Base-by-base conservation (phyloP, 2,888 invertebrate genomes). In the Xanthia icteritia region DNA sequence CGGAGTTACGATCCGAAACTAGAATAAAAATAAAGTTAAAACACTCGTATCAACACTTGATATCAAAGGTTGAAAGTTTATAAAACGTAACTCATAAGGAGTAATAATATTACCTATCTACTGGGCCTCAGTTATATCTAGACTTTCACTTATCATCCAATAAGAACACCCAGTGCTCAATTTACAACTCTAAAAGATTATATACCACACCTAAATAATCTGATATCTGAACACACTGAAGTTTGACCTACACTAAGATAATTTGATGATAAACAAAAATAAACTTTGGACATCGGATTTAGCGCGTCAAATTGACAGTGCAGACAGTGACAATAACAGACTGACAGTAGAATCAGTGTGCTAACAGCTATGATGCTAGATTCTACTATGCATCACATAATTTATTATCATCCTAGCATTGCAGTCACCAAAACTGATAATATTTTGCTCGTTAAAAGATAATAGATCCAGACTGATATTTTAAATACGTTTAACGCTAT, bases 1-100 rank as follows among this genome's bases (percentile, higher is more conserved):
- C 75, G 70, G 76, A 86, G 78, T 80, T 73, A 17, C 73, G 85
- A 54, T 90, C 89, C 70, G 74, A 88, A 86, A 88, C 88, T 83
- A 66, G 45, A 74, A 66, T 54, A 48, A 36, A 54, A 60, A n/a
- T n/a, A 61, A 68, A 69, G 15, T 58, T 64, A 56, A 9, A 17
- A 39, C 31, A 66, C 31, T 51, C 13, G 0, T 61, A 17, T 31
- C 20, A 20, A 69, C 45, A 68, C 36, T 65, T 15, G 13, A 8
- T 82, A 74, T 1, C 58, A 65, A n/a, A 73, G 13, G 63, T 70
- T 58, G 27, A 65, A 48, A 69, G 56, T 68, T 36, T 39, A 36
- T 20, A 66, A 56, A 54, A 77, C 9, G 36, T 63, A 36, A 69
- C n/a, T 73, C 8, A 0, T 23, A 51, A 0, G 5, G 20, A 58